Conservation (phyloP, 2,113 vertebrate species). For the Microcebus ravelobensis region DNA sequence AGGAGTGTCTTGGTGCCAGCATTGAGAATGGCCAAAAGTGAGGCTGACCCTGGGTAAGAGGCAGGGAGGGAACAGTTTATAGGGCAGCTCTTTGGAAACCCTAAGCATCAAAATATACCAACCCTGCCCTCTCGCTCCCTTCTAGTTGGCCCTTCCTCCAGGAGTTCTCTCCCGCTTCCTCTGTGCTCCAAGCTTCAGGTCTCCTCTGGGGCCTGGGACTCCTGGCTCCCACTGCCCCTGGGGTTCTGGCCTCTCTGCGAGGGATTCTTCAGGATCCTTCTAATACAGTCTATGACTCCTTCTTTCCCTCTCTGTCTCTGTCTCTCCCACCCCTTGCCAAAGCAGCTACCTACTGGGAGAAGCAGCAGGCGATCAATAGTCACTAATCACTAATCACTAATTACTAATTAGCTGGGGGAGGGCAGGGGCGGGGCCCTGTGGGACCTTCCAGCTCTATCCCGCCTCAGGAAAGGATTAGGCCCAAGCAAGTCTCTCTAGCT, state of each 20-base stretch:
- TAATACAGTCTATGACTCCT: background rate
- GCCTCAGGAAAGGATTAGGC: slow-evolving; percentile 66
- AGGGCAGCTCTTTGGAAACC: background rate
- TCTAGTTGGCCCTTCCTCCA: background rate
- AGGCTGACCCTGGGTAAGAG: background rate
- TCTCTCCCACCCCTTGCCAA: slow-evolving; percentile 47
- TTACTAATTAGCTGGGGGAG: slow-evolving; percentile 78
- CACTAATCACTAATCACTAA: slow-evolving; percentile 82
- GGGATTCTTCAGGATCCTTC: slow-evolving; percentile 22
- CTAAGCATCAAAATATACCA: background rate
- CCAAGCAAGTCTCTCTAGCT: background rate
- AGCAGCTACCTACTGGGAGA: slow-evolving; percentile 66
- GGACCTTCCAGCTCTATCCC: slow-evolving; percentile 48
- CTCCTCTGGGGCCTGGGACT: background rate
- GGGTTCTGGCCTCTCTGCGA: background rate
- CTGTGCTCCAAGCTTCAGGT: background rate
- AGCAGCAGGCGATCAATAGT: slow-evolving; percentile 78
- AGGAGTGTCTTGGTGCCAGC: background rate
- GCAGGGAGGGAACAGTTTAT: background rate
- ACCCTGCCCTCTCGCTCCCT: background rate
- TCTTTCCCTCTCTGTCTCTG: background rate
- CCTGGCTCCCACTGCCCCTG: background rate
- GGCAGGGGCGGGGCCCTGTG: slow-evolving; percentile 34
- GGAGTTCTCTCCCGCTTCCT: background rate
- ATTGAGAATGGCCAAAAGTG: background rate